These are phyloP conservation scores for Drosophila cognata DNA, from an alignment of 2,888 invertebrate species.

Conservation along the genomic window DNA sequence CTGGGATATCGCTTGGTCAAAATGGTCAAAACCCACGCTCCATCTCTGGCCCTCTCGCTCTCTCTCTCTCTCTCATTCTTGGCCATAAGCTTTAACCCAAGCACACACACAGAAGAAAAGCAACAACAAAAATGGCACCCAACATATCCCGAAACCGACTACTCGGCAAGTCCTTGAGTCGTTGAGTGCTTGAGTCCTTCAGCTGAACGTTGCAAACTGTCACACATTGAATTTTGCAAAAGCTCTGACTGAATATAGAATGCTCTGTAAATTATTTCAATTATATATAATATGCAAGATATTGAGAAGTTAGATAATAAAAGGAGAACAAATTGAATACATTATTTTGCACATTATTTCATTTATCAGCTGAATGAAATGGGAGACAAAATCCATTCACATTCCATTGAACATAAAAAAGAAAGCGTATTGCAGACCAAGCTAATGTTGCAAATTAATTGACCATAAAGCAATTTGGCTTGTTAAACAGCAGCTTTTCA, in stretches of 20 bases:
- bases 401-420: neutral
- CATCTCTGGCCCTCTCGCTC: neutral
- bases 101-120: slow-evolving; percentile 18
- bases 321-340: neutral
- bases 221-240: neutral
- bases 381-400: neutral
- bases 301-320: neutral
- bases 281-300: too few species aligned
- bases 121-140: slow-evolving; percentile 14
- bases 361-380: neutral
- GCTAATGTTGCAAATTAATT: neutral
- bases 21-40: slow-evolving; percentile 43
- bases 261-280: slow-evolving; percentile 1
- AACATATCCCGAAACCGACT: slow-evolving; percentile 5
- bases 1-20: slow-evolving; percentile 34
- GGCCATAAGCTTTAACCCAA: slow-evolving; percentile 45
- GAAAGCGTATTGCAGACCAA: neutral
- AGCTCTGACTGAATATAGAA: neutral
- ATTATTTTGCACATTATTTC: neutral
- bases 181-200: slow-evolving; percentile 17
- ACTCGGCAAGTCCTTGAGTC: slow-evolving; percentile 21
- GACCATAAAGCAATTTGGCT: neutral
- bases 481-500: neutral
- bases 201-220: slow-evolving; percentile 4
- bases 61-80: neutral